A percentile compares a stretch with the other conserved stretches of the same genome.
Conservation (phyloP, 2,113 vertebrate genomes). For the human region GRCh38 chr2:71789501-71790000, state of each 20-base stretch:
- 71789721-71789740: rapidly evolving
- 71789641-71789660: not conserved
- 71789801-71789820: not conserved
- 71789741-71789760: not conserved
- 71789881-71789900: not conserved
- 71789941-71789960: not conserved
- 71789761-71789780: not conserved
- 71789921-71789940: not conserved
- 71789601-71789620: not conserved
- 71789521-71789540: not conserved
- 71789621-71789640: not conserved
- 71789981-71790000: not conserved
- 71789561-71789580: not conserved
- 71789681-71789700: not conserved
- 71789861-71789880: not conserved
- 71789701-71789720: not conserved
- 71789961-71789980: not conserved
- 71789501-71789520: not conserved
- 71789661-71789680: not conserved
- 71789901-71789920: not conserved
- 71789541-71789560: not conserved
- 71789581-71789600: not conserved
- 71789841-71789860: not conserved
- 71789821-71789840: not conserved
- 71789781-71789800: not conserved